phyloP scores from a whole-genome alignment of 2,797 vertebrate species.

The Crypturellus tataupa region DNA sequence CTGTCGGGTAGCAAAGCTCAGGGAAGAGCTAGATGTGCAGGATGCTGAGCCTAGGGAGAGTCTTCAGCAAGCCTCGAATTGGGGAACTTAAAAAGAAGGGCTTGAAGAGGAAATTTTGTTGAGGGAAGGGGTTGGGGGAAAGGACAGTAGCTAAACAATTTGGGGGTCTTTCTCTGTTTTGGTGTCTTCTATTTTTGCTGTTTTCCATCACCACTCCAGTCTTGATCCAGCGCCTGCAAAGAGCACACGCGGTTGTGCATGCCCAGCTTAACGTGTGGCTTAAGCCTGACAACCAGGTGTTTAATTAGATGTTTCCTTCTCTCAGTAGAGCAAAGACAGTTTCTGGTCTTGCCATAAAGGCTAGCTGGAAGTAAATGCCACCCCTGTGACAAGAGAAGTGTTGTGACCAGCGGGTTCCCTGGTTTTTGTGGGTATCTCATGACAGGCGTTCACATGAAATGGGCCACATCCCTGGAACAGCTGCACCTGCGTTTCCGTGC shows the following conservation, averaged over 20 bases:
- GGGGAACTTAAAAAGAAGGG: not conserved
- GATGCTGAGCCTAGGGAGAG: not conserved
- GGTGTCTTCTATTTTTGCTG: not conserved
- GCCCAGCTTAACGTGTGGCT: not conserved
- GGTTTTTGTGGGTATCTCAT: not conserved
- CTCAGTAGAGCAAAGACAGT: not conserved
- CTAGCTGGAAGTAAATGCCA: not conserved
- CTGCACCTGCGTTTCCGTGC: not conserved
- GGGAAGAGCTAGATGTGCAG: not conserved
- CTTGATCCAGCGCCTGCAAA: not conserved
- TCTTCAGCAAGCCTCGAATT: not conserved
- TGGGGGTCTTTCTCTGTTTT: not conserved
- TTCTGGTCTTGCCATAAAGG: not conserved
- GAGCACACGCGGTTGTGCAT: not conserved
- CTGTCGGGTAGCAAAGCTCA: not conserved
- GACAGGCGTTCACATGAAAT: not conserved
- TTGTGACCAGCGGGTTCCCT: not conserved
- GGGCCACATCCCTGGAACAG: not conserved
- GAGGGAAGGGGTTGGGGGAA: not conserved
- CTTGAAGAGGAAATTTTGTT: not conserved
- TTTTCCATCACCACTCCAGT: not conserved
- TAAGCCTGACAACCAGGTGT: not conserved
- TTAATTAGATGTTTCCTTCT: conserved; percentile 41
- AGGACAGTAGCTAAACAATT: not conserved
- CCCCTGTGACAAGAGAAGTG: not conserved